A percentile compares a stretch with the other conserved stretches of the same genome.
These are phyloP conservation scores for Geococcyx californianus DNA, from an alignment of 2,113 vertebrate species.

Conservation along the genomic window DNA sequence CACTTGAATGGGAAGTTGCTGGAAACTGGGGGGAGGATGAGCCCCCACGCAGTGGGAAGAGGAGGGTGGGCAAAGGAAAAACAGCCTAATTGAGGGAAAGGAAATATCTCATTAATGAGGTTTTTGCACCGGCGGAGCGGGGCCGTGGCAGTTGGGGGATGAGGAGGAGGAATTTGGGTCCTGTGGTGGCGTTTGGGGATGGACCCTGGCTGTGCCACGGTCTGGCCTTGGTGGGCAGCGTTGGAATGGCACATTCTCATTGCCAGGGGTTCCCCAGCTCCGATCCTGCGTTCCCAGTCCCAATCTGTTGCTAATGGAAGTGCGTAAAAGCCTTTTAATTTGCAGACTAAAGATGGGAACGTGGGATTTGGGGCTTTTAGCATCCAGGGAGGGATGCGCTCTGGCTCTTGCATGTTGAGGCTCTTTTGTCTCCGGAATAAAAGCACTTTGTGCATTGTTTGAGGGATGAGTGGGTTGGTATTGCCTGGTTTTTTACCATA, in stretches of 20 bases:
- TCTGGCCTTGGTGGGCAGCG: accelerated
- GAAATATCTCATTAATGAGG: not conserved
- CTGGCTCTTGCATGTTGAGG: not conserved
- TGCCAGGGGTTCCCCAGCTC: not conserved
- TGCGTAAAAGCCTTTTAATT: not conserved
- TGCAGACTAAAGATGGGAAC: not conserved
- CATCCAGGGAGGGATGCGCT: not conserved
- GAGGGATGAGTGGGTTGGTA: not conserved
- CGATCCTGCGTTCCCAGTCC: not conserved
- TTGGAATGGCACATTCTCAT: not conserved
- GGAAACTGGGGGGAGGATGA: not conserved
- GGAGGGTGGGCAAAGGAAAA: not conserved
- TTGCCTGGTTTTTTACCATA: not conserved
- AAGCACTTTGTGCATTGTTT: not conserved
- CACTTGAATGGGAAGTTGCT: not conserved
- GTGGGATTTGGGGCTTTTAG: not conserved
- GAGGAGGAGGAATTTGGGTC: not conserved
- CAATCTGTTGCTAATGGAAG: not conserved
- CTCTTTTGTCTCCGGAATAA: not conserved
- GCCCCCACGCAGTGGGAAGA: not conserved
- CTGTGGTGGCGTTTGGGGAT: not conserved
- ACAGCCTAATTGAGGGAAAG: not conserved
- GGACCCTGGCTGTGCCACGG: not conserved
- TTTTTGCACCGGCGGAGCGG: not conserved
- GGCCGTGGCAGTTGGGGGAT: accelerated